These are phyloP conservation scores for Drosophila fulvimacula DNA, from an alignment of 2,888 invertebrate genomes.

Conservation along the genomic window DNA sequence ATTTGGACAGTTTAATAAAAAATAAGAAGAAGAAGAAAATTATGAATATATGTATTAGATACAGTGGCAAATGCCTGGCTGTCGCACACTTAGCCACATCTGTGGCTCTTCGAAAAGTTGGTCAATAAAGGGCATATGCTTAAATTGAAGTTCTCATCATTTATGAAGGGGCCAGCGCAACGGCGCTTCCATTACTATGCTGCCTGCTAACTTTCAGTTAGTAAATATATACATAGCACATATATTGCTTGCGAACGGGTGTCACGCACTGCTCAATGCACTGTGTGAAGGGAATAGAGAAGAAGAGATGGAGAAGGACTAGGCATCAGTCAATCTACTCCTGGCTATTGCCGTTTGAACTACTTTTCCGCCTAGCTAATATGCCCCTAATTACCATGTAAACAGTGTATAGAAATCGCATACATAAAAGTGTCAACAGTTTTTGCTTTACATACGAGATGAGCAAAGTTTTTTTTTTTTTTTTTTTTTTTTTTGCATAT, in stretches of 20 bases:
- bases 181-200: conserved; percentile 2
- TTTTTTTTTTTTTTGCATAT: too few species aligned
- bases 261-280: neutral
- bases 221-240: neutral
- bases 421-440: conserved; percentile 9
- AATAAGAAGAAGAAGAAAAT: neutral
- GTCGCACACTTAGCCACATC: neutral
- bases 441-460: conserved; percentile 3
- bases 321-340: too few species aligned
- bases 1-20: conserved; percentile 8
- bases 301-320: too few species aligned
- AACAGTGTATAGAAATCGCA: conserved; percentile 4
- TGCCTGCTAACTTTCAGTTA: conserved; percentile 4
- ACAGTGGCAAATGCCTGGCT: neutral
- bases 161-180: neutral
- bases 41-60: neutral
- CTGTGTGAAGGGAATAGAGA: neutral
- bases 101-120: neutral
- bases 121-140: conserved; percentile 9
- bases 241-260: neutral
- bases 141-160: neutral
- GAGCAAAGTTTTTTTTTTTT: conserved; percentile 12
- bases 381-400: neutral
- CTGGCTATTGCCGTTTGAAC: too few species aligned
- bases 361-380: neutral